Base-by-base conservation (phyloP, 2,113 vertebrate genomes). In the Chunga burmeisteri region DNA sequence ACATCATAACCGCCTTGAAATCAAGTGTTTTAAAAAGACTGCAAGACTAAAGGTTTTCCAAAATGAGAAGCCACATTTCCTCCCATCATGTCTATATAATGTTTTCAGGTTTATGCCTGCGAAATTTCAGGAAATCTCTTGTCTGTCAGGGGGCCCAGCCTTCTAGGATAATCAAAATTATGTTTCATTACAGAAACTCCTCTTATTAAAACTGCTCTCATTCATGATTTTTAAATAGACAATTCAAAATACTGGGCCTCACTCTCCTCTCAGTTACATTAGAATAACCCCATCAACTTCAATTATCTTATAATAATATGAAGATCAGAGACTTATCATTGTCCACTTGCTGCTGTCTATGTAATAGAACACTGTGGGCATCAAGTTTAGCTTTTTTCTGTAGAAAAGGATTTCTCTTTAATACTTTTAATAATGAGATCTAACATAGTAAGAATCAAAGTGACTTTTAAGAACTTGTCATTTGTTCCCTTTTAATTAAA, bases 391-490 rank as follows among this genome's bases (percentile, higher is more conserved):
- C 93, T 83, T 92, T 93, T 73, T 85, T 77, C 82, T 85, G 40
- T 68, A 68, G 70, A 93, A 94, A 94, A 71, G 1, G 14, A 80
- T 93, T 88, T 84, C 71, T 88, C 67, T 94, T 87, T 91, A 83
- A 36, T 74, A 70, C 72, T 92, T 90, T 29, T 29, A 93, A 94
- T 94, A 93, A 94, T 88, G 62, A 94, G 89, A 92, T 95, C 92
- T 92, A 88, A 93, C 67, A 78, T 4, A 67, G 18, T 68, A 87
- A 71, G 89, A 96, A 95, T 96, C 90, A 96, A 94, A 96, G 90
- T 16, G 81, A 90, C 94, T 96, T 96, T 94, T 59, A 94, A 95
- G 83, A 88, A 95, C n/a, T 90, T 89, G 22, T 68, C 93, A 95
- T 94, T 97, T 96, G 50, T 93, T 94, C 88, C 20, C 49, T 84